Evolutionary conservation across 2,888 invertebrate species (phyloP), one percentile per base, ranked within the genome.

Genomic region (Onchidella celtica): DNA sequence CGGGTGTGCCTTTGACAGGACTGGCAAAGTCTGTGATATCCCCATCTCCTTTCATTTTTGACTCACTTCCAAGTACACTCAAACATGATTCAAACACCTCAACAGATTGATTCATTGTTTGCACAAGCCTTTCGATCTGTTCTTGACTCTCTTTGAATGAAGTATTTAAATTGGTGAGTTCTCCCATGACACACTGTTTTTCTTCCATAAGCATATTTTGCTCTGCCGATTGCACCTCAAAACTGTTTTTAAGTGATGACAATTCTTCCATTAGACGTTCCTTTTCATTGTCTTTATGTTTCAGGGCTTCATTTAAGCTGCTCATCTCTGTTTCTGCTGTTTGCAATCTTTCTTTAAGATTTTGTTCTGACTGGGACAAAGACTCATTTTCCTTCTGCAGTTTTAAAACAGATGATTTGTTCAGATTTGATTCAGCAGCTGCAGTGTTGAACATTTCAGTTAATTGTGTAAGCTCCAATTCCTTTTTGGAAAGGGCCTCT

Each of bases 71-170:
- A 32, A 63, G 21, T 32, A 70, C 27, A 59, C 63, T 63, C 38
- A 79, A 36, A 63, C 79, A 79, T 17, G 79, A 40, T 9, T 79
- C 79, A 63, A 79, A 70, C n/a, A 79, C 61, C 14, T 79, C 70
- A 29, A 70, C 29, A 6, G 79, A 79, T 11, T 38, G 11, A 34
- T 0, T 32, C 27, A 79, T 29, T 59, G 79, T 70, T n/a, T 79
- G 24, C 40, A 70, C 17, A 27, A 79, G 24, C 17, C 27, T 38
- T 27, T 59, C 40, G 24, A 79, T n/a, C 27, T 79, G 38, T 3
- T 38, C 70, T 21, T 61, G 59, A 32, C 3, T 40, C n/a, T 32
- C 29, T n/a, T 6, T 4, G 21, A 34, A 27, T 55, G 61, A 40
- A 21, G 2, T n/a, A 14, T 61, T 61, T 24, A 55, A 32, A 3